Evolutionary conservation across 2,888 invertebrate species (phyloP).

Genomic region (Aspidiotus destructor): DNA sequence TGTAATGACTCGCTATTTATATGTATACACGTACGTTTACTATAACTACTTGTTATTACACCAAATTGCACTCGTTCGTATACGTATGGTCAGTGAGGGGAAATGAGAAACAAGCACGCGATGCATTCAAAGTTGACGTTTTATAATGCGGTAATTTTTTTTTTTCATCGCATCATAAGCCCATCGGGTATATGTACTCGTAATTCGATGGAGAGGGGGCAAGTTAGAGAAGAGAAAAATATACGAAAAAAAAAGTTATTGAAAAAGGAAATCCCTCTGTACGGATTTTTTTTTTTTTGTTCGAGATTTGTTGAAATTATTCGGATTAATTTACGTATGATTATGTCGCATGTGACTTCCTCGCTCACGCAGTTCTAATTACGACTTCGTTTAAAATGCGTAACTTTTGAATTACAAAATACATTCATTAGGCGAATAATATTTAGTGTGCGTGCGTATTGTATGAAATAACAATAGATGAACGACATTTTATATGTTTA

Average conservation of each 20-base stretch:
- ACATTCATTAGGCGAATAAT: conserved; percentile 11
- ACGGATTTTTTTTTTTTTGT: too few relatives aligned
- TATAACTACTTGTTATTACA: conserved; percentile 25
- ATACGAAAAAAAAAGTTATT: too few relatives aligned
- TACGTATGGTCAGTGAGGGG: conserved; percentile 18
- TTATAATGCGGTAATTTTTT: too few relatives aligned
- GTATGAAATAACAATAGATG: too few relatives aligned
- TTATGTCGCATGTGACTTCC: conserved; percentile 29
- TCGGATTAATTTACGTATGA: background rate
- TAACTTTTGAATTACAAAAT: conserved; percentile 24
- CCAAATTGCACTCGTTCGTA: conserved; percentile 15
- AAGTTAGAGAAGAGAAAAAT: too few relatives aligned
- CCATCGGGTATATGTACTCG: too few relatives aligned
- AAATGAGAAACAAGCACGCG: conserved; percentile 28
- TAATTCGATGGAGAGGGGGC: too few relatives aligned
- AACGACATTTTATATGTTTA: too few relatives aligned
- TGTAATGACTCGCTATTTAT: conserved; percentile 16
- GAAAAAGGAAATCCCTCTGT: too few relatives aligned
- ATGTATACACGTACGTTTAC: conserved; percentile 25
- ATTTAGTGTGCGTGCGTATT: too few relatives aligned
- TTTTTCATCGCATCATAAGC: too few relatives aligned
- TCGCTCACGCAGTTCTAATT: conserved; percentile 15
- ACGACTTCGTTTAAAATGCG: conserved; percentile 21
- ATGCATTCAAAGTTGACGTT: conserved; percentile 11
- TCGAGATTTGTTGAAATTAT: too few relatives aligned